Evolutionary conservation across 2,888 invertebrate species (phyloP).

Genomic region (Idaea aversata): DNA sequence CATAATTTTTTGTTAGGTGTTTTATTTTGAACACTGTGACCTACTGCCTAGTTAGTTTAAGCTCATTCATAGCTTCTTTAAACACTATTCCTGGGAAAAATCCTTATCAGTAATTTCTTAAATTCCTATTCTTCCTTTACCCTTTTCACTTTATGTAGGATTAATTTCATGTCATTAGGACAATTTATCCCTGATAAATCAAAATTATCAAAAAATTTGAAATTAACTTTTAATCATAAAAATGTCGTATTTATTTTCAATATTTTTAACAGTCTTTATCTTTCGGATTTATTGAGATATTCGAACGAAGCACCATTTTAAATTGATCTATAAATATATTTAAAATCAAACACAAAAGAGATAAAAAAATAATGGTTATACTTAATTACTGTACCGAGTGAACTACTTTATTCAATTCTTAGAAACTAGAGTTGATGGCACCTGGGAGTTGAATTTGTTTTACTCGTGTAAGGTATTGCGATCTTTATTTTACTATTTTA

Average conservation of each 20-base stretch:
- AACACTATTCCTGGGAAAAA: too few relatives aligned
- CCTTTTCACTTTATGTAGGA: too few relatives aligned
- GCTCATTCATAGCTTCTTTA: too few relatives aligned
- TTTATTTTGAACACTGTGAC: neutral
- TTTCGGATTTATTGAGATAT: constrained; percentile 33
- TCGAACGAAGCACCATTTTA: constrained; percentile 24
- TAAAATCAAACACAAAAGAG: constrained; percentile 16
- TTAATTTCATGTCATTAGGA: too few relatives aligned
- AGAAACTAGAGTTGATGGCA: constrained; percentile 35
- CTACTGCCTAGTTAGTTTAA: neutral
- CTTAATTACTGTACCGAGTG: constrained; percentile 24
- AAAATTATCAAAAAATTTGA: too few relatives aligned
- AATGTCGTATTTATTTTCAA: neutral
- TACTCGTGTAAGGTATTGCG: constrained; percentile 9
- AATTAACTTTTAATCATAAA: neutral
- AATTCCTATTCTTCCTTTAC: too few relatives aligned
- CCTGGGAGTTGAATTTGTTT: constrained; percentile 31
- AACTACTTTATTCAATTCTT: constrained; percentile 42
- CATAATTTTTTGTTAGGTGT: neutral
- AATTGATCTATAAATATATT: constrained; percentile 21
- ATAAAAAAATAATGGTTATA: constrained; percentile 32
- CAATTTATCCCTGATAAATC: too few relatives aligned
- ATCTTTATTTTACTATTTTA: constrained; percentile 5
- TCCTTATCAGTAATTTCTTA: too few relatives aligned
- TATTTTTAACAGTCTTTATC: neutral